Conservation (phyloP, 2,888 invertebrate species). For the Chrysodeixis includens region DNA sequence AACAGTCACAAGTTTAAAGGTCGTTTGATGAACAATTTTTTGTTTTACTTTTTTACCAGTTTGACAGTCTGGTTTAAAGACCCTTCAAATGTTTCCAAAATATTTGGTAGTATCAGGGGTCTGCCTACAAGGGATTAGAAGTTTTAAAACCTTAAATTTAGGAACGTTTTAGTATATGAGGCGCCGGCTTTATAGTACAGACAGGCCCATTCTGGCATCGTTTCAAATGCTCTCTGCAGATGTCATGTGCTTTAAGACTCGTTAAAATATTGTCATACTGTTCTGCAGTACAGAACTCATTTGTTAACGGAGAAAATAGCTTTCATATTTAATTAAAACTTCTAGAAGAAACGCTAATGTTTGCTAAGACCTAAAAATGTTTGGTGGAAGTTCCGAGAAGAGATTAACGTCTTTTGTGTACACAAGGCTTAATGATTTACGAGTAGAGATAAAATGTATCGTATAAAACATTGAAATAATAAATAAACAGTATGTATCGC, state of each 20-base stretch:
- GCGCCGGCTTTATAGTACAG: constrained; percentile 40
- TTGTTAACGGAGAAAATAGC: constrained; percentile 26
- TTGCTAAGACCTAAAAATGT: constrained; percentile 7
- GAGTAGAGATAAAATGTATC: not conserved
- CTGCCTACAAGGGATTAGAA: not conserved
- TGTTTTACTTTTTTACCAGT: too few relatives aligned
- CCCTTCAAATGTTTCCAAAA: not conserved
- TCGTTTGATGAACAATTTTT: too few relatives aligned
- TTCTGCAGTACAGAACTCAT: constrained; percentile 27
- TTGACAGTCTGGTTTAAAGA: not conserved
- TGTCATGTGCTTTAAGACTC: constrained; percentile 61
- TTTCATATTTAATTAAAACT: constrained; percentile 13
- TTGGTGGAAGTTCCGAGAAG: not conserved
- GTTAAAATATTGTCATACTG: constrained; percentile 54
- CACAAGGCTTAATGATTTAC: constrained; percentile 6
- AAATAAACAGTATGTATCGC: not conserved
- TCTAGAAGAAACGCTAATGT: constrained; percentile 9
- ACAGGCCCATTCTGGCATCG: constrained; percentile 65
- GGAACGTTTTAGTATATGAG: constrained; percentile 22
- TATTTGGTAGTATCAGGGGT: not conserved
- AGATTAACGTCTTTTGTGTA: not conserved
- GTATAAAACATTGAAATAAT: not conserved
- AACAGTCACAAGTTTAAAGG: too few relatives aligned
- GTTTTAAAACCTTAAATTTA: constrained; percentile 6
- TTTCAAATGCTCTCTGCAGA: constrained; percentile 70